Conservation (phyloP, 2,888 invertebrate species). For the Crocallis elinguaria region DNA sequence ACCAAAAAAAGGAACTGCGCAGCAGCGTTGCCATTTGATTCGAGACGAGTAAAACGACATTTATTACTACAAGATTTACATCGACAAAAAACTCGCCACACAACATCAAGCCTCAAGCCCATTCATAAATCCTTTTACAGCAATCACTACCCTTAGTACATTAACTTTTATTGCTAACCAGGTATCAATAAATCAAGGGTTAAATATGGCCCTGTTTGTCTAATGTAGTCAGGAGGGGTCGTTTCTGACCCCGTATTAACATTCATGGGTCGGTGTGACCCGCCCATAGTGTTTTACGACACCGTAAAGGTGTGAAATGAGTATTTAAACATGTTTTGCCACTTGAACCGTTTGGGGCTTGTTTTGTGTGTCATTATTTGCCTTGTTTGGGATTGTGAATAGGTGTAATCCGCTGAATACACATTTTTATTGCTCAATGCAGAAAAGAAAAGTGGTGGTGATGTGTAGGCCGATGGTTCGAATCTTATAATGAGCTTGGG, state of each 20-base stretch:
- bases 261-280: conserved; percentile 47
- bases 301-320: conserved; percentile 60
- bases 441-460: too few relatives aligned
- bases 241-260: conserved; percentile 47
- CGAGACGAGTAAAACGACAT: conserved; percentile 1
- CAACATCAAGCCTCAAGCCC: conserved; percentile 4
- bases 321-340: conserved; percentile 38
- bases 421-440: background rate
- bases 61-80: conserved; percentile 17
- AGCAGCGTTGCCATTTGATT: conserved; percentile 5
- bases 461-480: too few relatives aligned
- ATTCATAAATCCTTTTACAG: conserved; percentile 28
- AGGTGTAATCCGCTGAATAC: conserved; percentile 1
- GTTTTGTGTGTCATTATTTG: conserved; percentile 14
- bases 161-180: conserved; percentile 54
- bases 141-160: conserved; percentile 57
- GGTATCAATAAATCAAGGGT: conserved; percentile 52
- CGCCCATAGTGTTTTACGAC: conserved; percentile 43
- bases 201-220: conserved; percentile 43
- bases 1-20: background rate
- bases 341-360: conserved; percentile 9
- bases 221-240: conserved; percentile 35
- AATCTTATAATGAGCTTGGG: too few relatives aligned
- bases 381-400: conserved; percentile 10
- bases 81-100: conserved; percentile 9